These are phyloP conservation scores for Nycticorax nycticorax DNA, from an alignment of 2,113 vertebrate genomes.

Conservation along the genomic window DNA sequence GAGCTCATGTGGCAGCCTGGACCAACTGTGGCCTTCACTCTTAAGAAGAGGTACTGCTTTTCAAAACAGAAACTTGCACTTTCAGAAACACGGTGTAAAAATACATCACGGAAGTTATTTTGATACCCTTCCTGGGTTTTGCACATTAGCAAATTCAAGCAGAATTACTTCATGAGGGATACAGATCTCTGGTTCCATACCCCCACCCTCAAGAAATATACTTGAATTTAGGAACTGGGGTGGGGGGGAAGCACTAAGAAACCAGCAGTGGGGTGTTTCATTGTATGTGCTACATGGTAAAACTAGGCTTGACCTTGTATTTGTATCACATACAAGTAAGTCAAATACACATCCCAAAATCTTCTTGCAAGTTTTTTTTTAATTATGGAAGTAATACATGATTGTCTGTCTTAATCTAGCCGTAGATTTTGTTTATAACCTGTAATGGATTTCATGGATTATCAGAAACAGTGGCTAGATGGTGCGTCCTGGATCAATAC, in stretches of 20 bases:
- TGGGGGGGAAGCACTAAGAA: too few relatives aligned
- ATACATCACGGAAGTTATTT: rapidly evolving
- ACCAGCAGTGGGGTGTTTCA: background rate
- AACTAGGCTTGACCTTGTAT: background rate
- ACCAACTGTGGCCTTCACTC: constrained; percentile 29
- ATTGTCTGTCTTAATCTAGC: background rate
- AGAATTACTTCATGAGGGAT: background rate
- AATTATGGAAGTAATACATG: background rate
- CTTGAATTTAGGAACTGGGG: background rate
- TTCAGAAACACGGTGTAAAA: background rate
- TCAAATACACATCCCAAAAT: background rate
- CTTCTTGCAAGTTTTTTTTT: background rate
- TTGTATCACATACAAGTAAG: background rate
- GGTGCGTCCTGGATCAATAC: background rate
- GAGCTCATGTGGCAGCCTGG: background rate
- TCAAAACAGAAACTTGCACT: background rate
- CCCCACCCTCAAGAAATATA: background rate
- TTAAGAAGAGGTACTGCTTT: background rate
- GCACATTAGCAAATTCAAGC: background rate
- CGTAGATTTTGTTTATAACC: background rate
- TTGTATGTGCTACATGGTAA: background rate
- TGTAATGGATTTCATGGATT: background rate
- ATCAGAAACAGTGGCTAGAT: background rate
- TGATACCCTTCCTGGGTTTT: background rate
- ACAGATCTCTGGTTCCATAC: background rate